Conservation (phyloP, 2,888 invertebrate genomes). For the Neoaliturus tenellus region DNA sequence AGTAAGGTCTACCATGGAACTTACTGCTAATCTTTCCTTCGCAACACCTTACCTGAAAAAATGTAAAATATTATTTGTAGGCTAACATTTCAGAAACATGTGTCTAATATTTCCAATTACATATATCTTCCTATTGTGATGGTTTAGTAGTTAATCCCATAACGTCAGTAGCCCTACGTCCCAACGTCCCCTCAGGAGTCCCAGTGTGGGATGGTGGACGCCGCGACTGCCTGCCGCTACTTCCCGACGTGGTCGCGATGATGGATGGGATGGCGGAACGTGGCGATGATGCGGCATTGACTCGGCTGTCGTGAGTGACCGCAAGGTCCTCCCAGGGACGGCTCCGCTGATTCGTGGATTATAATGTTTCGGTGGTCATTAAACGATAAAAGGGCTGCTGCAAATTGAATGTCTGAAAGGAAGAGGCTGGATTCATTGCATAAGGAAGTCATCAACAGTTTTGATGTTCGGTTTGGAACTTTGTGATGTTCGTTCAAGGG, state of each 20-base stretch:
- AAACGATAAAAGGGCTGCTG: not conserved
- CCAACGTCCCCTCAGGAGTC: too few species aligned
- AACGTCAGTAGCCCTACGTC: too few species aligned
- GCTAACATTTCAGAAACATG: too few species aligned
- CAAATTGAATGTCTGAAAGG: not conserved
- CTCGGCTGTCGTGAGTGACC: not conserved
- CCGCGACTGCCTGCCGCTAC: not conserved
- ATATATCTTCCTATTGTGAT: too few species aligned
- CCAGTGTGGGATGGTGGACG: not conserved
- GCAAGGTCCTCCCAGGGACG: not conserved
- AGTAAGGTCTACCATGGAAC: too few species aligned
- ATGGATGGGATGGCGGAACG: not conserved
- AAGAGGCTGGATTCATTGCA: not conserved
- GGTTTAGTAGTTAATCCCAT: too few species aligned
- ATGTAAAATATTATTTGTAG: too few species aligned
- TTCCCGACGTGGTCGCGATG: not conserved
- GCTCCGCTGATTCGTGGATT: not conserved
- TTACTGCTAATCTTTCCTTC: too few species aligned
- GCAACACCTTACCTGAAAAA: too few species aligned
- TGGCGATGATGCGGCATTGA: not conserved
- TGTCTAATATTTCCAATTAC: too few species aligned
- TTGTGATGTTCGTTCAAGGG: too few species aligned
- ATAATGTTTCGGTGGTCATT: constrained; percentile 15
- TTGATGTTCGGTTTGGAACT: too few species aligned
- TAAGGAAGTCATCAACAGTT: not conserved